phyloP scores from a whole-genome alignment of 2,797 vertebrate genomes.

The Leucoraja ocellata region DNA sequence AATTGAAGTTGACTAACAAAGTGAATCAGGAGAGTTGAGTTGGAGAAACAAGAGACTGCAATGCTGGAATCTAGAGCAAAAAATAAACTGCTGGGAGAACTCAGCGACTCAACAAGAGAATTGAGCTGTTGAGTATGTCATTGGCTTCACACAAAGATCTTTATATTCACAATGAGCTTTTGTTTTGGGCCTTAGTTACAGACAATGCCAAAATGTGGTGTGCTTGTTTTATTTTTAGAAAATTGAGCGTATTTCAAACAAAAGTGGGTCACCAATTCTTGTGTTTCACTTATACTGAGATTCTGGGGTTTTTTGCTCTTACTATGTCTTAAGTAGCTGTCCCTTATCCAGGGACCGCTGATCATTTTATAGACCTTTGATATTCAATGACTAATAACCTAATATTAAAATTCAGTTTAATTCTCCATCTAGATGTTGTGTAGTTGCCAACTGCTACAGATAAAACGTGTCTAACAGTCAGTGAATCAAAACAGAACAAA shows the following conservation, averaged over 20 bases:
- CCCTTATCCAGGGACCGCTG: neutral
- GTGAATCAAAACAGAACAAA: neutral
- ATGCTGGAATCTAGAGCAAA: no score
- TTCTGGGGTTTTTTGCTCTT: neutral
- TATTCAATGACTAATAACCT: neutral
- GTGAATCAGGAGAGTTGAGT: neutral
- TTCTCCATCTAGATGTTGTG: neutral
- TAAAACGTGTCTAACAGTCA: neutral
- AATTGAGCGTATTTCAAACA: neutral
- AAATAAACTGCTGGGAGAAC: no score
- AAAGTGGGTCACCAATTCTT: slow-evolving; percentile 9
- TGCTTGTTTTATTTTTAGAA: slow-evolving; percentile 28
- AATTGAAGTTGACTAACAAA: slow-evolving; percentile 21
- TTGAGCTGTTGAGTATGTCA: neutral
- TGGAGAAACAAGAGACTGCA: no score
- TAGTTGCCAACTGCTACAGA: neutral
- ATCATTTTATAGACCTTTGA: neutral
- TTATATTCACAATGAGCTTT: neutral
- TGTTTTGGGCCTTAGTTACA: neutral
- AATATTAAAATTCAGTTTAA: neutral
- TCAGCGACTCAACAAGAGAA: neutral
- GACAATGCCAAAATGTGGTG: neutral
- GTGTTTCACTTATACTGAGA: neutral
- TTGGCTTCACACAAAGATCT: neutral
- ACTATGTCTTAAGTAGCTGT: neutral